Base-by-base conservation (phyloP, 2,888 invertebrate genomes). In the Nomada fabriciana region DNA sequence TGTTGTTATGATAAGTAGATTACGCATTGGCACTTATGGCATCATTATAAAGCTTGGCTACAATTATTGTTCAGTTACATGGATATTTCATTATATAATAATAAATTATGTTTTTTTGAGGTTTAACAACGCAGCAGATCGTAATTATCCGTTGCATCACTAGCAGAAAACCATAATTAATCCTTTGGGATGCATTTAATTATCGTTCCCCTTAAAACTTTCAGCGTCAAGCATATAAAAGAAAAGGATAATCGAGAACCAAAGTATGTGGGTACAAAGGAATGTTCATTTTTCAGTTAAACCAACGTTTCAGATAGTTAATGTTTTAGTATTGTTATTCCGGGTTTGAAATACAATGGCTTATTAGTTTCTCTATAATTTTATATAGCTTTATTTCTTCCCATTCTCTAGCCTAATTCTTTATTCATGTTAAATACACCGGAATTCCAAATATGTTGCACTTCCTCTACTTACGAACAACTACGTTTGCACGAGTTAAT, bases 1-100 rank as follows among this genome's bases (percentile, higher is more conserved):
- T 67, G 47, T 68, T 61, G 50, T 72, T 65, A 68, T n/a, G 57
- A 75, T 63, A 20, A 23, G 13, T 68, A 67, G 68, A 82, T 71
- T 67, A 71, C 15, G 63, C 47, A 65, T 23, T 5, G 11, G 43
- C 20, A 61, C 36, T 42, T 67, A 18, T 47, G 55, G 42, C 25
- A 68, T 47, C 20, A 43, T 7, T 50, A n/a, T 10, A 18, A 25
- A 55, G 67, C 29, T 18, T 53, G 5, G n/a, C 11, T n/a, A 9
- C 9, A 29, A 18, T 69, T 4, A 11, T 15, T 67, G 4, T 59
- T 52, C 20, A 23, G 50, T 73, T 36, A 52, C 29, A 42, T 57
- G 15, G 42, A 68, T 42, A 25, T 42, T 53, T 52, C 68, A 53
- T 69, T 69, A n/a, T 36, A 60, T 53, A 20, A 60, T 53, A 23